phyloP scores from a whole-genome alignment of 2,797 vertebrate species.

The Micropoecilia bifurca region DNA sequence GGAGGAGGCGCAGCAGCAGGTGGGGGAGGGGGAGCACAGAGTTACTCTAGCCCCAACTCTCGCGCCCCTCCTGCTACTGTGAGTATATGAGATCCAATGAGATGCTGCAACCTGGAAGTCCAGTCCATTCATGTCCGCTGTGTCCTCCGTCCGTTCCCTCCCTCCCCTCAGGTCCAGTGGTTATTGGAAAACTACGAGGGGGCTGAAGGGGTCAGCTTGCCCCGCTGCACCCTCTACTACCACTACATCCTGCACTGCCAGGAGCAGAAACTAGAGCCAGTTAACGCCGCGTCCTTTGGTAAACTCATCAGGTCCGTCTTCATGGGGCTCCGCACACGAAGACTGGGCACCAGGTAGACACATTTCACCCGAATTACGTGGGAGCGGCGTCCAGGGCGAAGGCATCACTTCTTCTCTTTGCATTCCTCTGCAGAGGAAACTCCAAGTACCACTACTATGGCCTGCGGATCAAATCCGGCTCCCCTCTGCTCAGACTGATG shows the following conservation, averaged over 20 bases:
- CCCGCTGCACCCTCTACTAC: conserved; percentile 93
- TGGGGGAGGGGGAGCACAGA: conserved; percentile 79
- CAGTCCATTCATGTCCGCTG: conserved; percentile 32
- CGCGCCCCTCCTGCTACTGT: conserved; percentile 93
- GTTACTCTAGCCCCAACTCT: conserved; percentile 88
- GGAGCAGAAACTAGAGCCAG: conserved; percentile 92
- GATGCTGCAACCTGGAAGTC: not conserved
- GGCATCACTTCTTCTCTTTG: conserved; percentile 6
- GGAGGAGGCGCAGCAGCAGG: conserved; percentile 42
- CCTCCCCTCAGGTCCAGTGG: conserved; percentile 88
- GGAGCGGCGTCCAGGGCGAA: not conserved
- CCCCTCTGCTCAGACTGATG: conserved; percentile 88
- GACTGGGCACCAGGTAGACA: conserved; percentile 89
- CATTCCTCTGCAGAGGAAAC: conserved; percentile 85
- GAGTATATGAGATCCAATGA: conserved; percentile 63
- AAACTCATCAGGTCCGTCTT: conserved; percentile 95
- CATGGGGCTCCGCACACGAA: conserved; percentile 90
- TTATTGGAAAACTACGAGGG: conserved; percentile 94
- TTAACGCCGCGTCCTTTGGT: conserved; percentile 94
- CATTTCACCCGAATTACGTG: not conserved
- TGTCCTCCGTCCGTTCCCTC: not conserved
- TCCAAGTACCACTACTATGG: conserved; percentile 97
- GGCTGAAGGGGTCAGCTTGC: conserved; percentile 92
- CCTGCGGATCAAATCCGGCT: conserved; percentile 91
- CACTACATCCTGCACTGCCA: conserved; percentile 95